Conservation (phyloP, 2,888 invertebrate species). For the Plusia festucae region DNA sequence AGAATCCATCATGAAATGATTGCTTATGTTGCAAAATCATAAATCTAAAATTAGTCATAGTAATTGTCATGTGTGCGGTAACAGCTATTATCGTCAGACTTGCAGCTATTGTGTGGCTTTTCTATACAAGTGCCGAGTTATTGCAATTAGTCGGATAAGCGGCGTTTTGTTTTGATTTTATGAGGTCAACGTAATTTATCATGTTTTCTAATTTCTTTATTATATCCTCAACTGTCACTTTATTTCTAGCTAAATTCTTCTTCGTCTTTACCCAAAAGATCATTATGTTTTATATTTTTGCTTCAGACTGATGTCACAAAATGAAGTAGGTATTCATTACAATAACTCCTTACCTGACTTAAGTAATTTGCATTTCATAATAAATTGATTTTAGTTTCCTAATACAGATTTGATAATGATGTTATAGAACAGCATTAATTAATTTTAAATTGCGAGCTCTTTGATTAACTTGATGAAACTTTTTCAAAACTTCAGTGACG, state of each 20-base stretch:
- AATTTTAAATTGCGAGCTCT: conserved; percentile 4
- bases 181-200: conserved; percentile 1
- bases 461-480: conserved; percentile 1
- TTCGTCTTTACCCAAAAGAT: neutral
- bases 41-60: neutral
- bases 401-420: neutral
- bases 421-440: neutral
- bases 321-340: neutral
- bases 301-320: neutral
- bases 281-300: no score
- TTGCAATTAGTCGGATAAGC: neutral
- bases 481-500: neutral
- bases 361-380: neutral
- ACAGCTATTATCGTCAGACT: neutral
- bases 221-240: neutral
- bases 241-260: neutral
- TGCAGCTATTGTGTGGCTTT: neutral
- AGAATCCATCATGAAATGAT: neutral
- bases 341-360: neutral
- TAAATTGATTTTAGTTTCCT: no score
- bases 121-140: neutral
- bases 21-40: neutral
- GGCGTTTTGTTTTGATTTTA: neutral
- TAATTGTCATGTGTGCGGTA: conserved; percentile 4
- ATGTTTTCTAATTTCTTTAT: neutral